These are phyloP conservation scores for Elephas maximus DNA, from an alignment of 2,113 vertebrate species.

Conservation along the genomic window DNA sequence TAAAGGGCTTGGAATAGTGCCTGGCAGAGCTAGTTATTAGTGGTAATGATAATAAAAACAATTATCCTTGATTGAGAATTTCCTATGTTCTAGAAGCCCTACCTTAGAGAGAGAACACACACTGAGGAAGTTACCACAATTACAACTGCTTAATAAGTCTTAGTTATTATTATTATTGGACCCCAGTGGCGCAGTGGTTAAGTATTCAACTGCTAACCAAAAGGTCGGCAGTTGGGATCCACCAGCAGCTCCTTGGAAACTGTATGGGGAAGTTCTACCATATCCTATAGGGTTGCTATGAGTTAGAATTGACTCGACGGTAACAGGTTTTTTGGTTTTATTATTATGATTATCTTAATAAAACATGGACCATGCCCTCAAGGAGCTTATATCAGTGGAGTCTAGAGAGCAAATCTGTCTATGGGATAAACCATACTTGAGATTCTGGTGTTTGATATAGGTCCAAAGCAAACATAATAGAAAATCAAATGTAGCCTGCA, in stretches of 20 bases:
- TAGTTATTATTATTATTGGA: neutral
- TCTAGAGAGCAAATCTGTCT: neutral
- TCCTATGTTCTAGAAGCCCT: neutral
- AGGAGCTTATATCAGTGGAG: neutral
- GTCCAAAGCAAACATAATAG: neutral
- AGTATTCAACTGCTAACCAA: no score
- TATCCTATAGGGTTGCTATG: no score
- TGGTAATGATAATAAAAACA: neutral
- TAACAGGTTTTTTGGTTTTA: no score
- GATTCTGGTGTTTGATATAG: neutral
- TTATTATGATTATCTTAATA: neutral
- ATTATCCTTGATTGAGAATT: neutral
- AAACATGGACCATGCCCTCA: neutral
- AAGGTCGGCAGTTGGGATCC: no score
- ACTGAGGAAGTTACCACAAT: neutral
- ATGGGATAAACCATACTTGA: neutral
- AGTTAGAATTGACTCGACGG: no score
- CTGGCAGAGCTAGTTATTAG: neutral
- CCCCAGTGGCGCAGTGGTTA: no score
- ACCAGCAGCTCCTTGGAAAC: no score
- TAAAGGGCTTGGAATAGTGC: neutral
- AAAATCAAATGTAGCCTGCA: neutral
- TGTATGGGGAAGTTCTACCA: no score
- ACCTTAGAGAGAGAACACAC: neutral
- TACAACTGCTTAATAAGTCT: neutral